Base-by-base conservation (phyloP, 2,113 vertebrate species). In the Eublepharis macularius region DNA sequence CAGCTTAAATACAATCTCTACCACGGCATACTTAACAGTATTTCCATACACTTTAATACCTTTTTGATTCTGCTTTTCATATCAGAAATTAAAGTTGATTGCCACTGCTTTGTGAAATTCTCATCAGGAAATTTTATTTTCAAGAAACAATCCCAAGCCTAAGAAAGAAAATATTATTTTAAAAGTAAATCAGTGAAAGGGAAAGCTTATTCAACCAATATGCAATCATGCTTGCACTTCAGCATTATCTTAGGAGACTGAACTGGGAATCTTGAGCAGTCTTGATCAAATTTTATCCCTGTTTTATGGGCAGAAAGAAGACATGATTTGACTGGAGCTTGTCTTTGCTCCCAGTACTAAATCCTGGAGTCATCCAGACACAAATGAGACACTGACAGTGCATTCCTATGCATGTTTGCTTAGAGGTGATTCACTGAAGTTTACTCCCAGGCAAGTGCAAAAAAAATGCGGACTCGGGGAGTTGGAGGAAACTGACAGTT, bases 111-210 rank as follows among this genome's bases (percentile, higher is more conserved):
- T 29, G 95, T 96, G 80, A 94, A 95, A 0, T 91, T 54, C 4
- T 95, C 85, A 49, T 79, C 91, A 34, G 95, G 94, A 90, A 98
- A 98, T 21, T 60, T n/a, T 43, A 98, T 92, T 2, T 79, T 94
- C 29, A 98, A 89, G 54, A 98, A 94, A 17, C 84, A 94, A 86
- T 96, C 89, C 98, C 98, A 99, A 2, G 94, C 93, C 98, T 99
- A 87, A 16, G 75, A 90, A 81, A 82, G 1, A 77, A 78, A 72
- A 1, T 19, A 57, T 34, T 11, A 76, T 29, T 7, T 21, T 13
- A 21, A 41, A 0, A 10, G 7, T 1, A n/a, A 21, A 32, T 41
- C 1, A 19, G 49, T 2, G 19, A 47, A 60, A 26, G 1, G 0
- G 70, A 19, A 34, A 32, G 75, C 14, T 13, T 83, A 83, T 54